Base-by-base conservation (phyloP, 2,888 invertebrate genomes). In the Tipula vernalis region DNA sequence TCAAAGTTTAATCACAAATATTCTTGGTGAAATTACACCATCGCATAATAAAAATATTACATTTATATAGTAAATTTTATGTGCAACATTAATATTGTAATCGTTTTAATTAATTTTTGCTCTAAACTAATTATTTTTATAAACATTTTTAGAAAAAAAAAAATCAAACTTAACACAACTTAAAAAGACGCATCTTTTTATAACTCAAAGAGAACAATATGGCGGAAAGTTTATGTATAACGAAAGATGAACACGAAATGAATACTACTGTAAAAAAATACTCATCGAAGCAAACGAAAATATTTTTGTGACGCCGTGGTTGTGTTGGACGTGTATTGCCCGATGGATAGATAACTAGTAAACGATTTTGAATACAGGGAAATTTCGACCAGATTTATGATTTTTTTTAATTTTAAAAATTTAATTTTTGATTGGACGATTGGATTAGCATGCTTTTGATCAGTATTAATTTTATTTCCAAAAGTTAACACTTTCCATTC, bases 1-100 rank as follows among this genome's bases (percentile, higher is more conserved):
- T 91, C 94, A 94, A 94, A 93, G 92, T 93, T 93, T 93, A 94
- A 94, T 94, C 94, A 93, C 93, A 92, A 94, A 93, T 92, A 94
- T 93, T 93, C 92, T 91, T 90, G 91, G 91, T 92, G 92, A 91
- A 91, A 91, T 89, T 90, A 90, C 90, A 92, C 92, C 94, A 94
- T 94, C 94, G 92, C 92, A 89, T 89, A 88, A 89, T 90, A 91
- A 91, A 91, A 92, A 91, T 90, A 90, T 90, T 90, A 92, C 91
- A 90, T 86, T 90, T 88, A 91, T 91, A 89, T 90, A 90, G 90
- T 90, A 89, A 90, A 89, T 90, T 90, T 90, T 90, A 92, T 90
- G 90, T 90, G 88, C 88, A 88, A 85, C 12, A 85, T 42, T 85
- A 42, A 42, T 42, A 42, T 18, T 44, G 42, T 85, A 39, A 42